These are phyloP conservation scores for Listronotus bonariensis DNA, from an alignment of 1,140 invertebrate genomes.

Conservation along the genomic window DNA sequence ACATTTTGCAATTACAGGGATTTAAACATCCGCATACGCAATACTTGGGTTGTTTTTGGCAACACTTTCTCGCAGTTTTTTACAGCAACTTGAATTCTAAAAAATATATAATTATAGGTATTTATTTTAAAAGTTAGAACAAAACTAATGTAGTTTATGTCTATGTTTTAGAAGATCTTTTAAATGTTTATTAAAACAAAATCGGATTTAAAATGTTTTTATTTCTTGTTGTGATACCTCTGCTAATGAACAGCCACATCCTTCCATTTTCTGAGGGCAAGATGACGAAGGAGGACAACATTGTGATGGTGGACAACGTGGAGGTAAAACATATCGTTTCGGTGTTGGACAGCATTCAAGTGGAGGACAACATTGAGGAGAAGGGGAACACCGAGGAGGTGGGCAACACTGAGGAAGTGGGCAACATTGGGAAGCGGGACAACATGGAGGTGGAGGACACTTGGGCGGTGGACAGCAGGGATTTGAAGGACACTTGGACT, in stretches of 20 bases:
- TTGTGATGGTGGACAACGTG: conserved; percentile 20
- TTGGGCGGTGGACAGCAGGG: background rate
- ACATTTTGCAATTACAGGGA: conserved; percentile 43
- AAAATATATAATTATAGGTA: no score
- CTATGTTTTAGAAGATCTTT: no score
- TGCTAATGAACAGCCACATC: background rate
- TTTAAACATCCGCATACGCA: conserved; percentile 42
- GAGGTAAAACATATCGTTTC: background rate
- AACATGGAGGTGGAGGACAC: conserved; percentile 32
- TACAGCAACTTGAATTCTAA: background rate
- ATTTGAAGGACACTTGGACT: conserved; percentile 3
- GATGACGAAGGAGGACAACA: conserved; percentile 16
- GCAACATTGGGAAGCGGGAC: conserved; percentile 21
- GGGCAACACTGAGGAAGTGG: background rate
- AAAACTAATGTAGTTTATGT: no score
- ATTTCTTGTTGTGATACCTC: background rate
- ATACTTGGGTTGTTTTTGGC: conserved; percentile 30
- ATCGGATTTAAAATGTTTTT: no score
- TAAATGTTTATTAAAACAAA: no score
- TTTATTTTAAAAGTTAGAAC: no score
- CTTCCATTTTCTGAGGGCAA: conserved; percentile 16
- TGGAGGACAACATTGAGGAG: conserved; percentile 12
- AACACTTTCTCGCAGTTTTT: background rate
- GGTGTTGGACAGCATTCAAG: conserved; percentile 32
- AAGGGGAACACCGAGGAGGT: no score